These are phyloP conservation scores for Pocillopora verrucosa DNA, from an alignment of 64 coral and sea anemone genomes.

Conservation along the genomic window DNA sequence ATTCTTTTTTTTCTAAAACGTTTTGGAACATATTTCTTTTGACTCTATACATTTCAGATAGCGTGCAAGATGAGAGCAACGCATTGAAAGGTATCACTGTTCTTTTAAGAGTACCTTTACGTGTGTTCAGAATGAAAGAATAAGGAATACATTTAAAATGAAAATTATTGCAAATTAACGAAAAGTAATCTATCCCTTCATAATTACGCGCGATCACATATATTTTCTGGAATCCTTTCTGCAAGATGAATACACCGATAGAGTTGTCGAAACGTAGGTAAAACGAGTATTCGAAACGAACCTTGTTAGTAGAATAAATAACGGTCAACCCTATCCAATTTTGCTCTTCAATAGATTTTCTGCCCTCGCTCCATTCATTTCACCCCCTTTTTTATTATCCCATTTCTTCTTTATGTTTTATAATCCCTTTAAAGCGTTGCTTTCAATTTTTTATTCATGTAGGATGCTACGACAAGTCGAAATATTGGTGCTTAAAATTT, in stretches of 20 bases:
- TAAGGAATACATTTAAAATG: too few relatives aligned
- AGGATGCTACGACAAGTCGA: constrained; percentile 16
- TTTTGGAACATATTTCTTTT: too few relatives aligned
- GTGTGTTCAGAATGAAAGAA: neutral
- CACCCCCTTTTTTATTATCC: neutral
- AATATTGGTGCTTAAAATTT: constrained; percentile 5
- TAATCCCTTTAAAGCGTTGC: neutral
- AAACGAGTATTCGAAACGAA: too few relatives aligned
- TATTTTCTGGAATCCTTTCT: too few relatives aligned
- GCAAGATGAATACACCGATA: too few relatives aligned
- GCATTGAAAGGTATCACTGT: neutral
- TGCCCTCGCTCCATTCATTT: neutral
- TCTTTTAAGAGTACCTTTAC: neutral
- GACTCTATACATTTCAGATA: neutral
- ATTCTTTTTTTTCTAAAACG: too few relatives aligned
- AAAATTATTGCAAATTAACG: too few relatives aligned
- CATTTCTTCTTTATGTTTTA: neutral
- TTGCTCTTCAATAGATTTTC: neutral
- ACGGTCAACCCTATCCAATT: too few relatives aligned
- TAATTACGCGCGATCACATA: too few relatives aligned
- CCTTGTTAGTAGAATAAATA: too few relatives aligned
- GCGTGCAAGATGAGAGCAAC: neutral
- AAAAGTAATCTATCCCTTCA: too few relatives aligned
- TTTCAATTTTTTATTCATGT: neutral
- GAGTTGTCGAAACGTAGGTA: too few relatives aligned